Percentiles rank a stretch among this genome's conserved stretches.
Conservation (phyloP, 1,140 invertebrate species). For the Brachionus calyciflorus region DNA sequence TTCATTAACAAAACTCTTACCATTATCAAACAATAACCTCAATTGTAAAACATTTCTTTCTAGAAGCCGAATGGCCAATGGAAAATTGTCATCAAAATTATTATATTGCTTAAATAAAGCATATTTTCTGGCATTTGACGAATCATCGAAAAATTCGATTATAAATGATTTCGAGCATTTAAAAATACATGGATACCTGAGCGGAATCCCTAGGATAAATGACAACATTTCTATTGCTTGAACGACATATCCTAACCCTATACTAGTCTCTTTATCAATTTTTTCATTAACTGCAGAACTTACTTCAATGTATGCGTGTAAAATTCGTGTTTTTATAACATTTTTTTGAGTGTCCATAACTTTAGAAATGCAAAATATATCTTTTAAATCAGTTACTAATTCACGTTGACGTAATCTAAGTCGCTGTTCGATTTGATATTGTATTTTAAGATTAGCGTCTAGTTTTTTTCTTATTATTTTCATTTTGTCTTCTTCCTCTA, state of each 20-base stretch:
- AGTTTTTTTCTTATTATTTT: neutral
- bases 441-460: neutral
- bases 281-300: neutral
- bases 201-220: neutral
- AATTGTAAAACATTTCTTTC: constrained; percentile 24
- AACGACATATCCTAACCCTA: constrained; percentile 10
- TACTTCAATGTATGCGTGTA: neutral
- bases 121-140: neutral
- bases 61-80: neutral
- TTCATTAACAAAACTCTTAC: neutral
- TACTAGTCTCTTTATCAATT: neutral
- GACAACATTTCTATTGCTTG: neutral
- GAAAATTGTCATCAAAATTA: neutral
- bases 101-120: constrained; percentile 7
- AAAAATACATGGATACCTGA: neutral
- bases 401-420: neutral
- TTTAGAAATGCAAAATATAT: constrained; percentile 4
- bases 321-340: neutral
- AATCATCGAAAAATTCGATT: constrained; percentile 22
- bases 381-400: neutral
- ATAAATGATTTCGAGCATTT: constrained; percentile 24
- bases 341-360: neutral
- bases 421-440: neutral
- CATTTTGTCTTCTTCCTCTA: neutral
- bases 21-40: neutral